Evolutionary conservation across 2,113 vertebrate genomes (phyloP).

Genomic region (Perca flavescens): DNA sequence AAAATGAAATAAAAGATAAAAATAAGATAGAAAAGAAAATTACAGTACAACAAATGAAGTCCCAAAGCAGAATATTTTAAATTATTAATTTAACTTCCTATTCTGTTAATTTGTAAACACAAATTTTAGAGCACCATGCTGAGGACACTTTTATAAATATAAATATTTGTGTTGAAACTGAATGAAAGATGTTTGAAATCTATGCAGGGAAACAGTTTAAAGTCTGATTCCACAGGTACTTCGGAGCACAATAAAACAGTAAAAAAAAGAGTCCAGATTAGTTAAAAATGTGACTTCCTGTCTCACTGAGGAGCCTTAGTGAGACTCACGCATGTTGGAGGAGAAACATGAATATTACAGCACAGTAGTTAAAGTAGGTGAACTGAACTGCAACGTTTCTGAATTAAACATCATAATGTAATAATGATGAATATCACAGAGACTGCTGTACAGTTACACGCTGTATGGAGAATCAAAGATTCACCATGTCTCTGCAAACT

Average conservation of each 20-base stretch:
- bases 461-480: background rate
- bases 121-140: background rate
- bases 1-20: too few species aligned
- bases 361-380: slow-evolving; percentile 54
- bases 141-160: background rate
- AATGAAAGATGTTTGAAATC: background rate
- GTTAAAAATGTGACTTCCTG: slow-evolving; percentile 16
- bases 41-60: too few species aligned
- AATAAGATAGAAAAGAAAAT: too few species aligned
- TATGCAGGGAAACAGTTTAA: too few species aligned
- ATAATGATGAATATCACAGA: slow-evolving; percentile 39
- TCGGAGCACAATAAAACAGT: too few species aligned
- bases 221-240: too few species aligned
- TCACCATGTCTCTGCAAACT: too few species aligned
- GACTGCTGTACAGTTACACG: background rate
- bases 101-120: too few species aligned
- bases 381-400: slow-evolving; percentile 33
- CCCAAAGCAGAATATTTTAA: too few species aligned
- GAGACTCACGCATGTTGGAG: slow-evolving; percentile 53
- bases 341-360: slow-evolving; percentile 67
- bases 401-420: slow-evolving; percentile 44
- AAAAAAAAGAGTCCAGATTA: slow-evolving; percentile 10
- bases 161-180: background rate
- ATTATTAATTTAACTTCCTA: too few species aligned
- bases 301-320: background rate